These are phyloP conservation scores for Actenoides hombroni DNA, from an alignment of 2,113 vertebrate species.

Conservation along the genomic window DNA sequence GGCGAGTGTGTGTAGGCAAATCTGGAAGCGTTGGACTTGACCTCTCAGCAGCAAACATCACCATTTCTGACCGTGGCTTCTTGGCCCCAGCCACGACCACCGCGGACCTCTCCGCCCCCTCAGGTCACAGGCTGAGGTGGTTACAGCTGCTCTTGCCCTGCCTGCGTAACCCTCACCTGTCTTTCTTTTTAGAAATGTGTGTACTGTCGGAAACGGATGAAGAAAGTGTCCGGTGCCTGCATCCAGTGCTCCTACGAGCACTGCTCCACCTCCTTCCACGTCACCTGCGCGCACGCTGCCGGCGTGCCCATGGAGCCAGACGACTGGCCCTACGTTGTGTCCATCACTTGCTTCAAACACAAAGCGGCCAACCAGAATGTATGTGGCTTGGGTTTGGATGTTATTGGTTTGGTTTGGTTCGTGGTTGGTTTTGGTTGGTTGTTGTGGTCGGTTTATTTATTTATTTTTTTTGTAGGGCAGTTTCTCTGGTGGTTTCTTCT, in stretches of 20 bases:
- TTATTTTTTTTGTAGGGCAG: neutral
- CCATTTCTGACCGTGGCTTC: neutral
- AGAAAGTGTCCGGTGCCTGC: constrained; percentile 84
- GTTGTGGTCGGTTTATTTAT: no score
- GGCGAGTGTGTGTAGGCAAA: accelerated
- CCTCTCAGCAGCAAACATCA: neutral
- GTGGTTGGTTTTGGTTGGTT: neutral
- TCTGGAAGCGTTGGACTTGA: neutral
- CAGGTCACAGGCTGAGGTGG: accelerated
- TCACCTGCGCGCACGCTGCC: constrained; percentile 91
- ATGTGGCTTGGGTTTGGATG: neutral
- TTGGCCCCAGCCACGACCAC: accelerated
- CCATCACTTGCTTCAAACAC: constrained; percentile 93
- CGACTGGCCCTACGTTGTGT: constrained; percentile 95
- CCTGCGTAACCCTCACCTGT: neutral
- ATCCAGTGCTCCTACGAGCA: constrained; percentile 91
- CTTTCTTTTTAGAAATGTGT: constrained; percentile 84
- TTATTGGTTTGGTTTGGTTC: neutral
- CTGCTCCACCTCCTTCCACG: constrained; percentile 96
- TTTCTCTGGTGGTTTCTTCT: neutral
- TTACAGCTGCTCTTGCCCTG: neutral
- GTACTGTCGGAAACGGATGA: constrained; percentile 86
- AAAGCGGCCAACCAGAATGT: constrained; percentile 74
- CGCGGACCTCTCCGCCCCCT: accelerated
- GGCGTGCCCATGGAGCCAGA: constrained; percentile 91